Percentiles rank a stretch among this genome's conserved stretches.
phyloP scores from a whole-genome alignment of 2,888 invertebrate species.

The Willowsia nigromaculata region DNA sequence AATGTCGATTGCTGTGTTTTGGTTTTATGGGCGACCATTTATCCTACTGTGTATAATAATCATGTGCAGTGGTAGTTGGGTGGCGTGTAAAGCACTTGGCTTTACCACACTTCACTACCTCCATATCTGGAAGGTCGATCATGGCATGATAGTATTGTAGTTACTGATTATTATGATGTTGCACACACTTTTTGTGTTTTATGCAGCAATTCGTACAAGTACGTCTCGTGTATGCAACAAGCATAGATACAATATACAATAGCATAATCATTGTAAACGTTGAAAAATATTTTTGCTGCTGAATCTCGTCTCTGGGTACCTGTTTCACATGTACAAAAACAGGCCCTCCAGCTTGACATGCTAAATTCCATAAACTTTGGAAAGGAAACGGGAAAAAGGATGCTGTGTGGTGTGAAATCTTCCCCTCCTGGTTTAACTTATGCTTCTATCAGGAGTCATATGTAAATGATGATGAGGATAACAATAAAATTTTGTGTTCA shows the following conservation, averaged over 20 bases:
- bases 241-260: too few relatives aligned
- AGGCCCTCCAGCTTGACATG: not conserved
- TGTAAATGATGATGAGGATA: not conserved
- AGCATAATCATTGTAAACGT: not conserved
- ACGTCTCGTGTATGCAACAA: too few relatives aligned
- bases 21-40: constrained; percentile 38
- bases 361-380: not conserved
- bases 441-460: not conserved
- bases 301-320: not conserved
- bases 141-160: not conserved
- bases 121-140: constrained; percentile 6
- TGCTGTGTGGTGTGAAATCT: constrained; percentile 33
- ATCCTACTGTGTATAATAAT: constrained; percentile 16
- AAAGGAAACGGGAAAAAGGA: not conserved
- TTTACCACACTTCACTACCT: not conserved
- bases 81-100: not conserved
- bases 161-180: constrained; percentile 22
- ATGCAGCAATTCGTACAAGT: not conserved
- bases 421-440: not conserved
- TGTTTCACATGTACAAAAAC: not conserved
- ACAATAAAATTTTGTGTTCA: constrained; percentile 7
- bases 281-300: not conserved
- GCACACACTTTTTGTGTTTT: constrained; percentile 34
- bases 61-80: not conserved
- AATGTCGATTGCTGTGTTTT: constrained; percentile 46